Percentiles rank a stretch among this genome's conserved stretches.
These are phyloP conservation scores for Bombus confusus DNA, from an alignment of 1,140 invertebrate genomes.

Conservation along the genomic window DNA sequence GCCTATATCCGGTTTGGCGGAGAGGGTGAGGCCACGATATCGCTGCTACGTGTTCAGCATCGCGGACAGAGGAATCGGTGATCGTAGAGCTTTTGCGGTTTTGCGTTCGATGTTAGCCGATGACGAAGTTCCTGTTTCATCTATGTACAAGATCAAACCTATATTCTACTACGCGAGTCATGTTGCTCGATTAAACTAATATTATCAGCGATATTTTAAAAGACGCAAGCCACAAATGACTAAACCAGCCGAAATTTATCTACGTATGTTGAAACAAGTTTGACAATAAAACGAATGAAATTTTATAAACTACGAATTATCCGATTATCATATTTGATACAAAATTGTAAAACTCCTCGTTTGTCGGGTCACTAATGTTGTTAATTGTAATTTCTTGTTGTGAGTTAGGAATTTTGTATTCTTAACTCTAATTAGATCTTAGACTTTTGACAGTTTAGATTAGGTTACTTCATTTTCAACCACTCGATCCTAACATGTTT, in stretches of 20 bases:
- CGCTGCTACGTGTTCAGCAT: conserved; percentile 56
- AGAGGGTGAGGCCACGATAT: conserved; percentile 44
- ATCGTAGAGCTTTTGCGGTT: conserved; percentile 38
- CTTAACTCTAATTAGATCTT: no score
- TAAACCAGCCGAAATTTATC: not conserved
- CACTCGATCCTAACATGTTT: no score
- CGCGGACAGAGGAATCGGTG: conserved; percentile 5
- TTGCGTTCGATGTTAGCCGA: conserved; percentile 3
- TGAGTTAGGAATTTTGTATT: no score
- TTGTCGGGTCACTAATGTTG: no score
- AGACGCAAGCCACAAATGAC: not conserved
- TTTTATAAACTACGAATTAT: no score
- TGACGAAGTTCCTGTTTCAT: not conserved
- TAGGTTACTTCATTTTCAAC: no score
- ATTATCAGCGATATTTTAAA: not conserved
- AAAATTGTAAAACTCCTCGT: no score
- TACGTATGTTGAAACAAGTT: no score
- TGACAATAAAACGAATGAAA: no score
- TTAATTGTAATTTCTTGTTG: no score
- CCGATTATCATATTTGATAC: no score
- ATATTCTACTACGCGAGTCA: not conserved
- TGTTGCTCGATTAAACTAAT: not conserved
- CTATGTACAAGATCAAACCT: not conserved
- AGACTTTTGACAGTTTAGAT: no score
- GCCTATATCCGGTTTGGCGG: conserved; percentile 10